Evolutionary conservation across 2,113 vertebrate genomes (phyloP).

Genomic region (Tamias sibiricus): DNA sequence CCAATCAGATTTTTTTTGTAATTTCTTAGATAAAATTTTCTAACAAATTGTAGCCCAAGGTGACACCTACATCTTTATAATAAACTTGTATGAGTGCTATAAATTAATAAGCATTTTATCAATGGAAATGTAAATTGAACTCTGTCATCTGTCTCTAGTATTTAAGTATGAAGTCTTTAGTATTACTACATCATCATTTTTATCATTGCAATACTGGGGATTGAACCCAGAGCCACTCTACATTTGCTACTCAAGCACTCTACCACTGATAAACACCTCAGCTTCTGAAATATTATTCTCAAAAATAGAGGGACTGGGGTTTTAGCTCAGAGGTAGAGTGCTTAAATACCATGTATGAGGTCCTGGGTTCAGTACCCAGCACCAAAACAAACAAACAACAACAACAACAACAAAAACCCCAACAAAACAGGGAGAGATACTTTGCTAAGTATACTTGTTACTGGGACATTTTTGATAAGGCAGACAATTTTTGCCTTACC

Average conservation of each 20-base stretch:
- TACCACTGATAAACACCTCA: background rate
- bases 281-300: background rate
- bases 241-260: too few relatives aligned
- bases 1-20: background rate
- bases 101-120: background rate
- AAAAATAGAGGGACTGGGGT: background rate
- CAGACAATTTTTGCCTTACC: background rate
- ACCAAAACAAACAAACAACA: background rate
- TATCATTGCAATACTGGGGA: background rate
- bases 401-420: too few relatives aligned
- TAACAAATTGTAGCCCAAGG: background rate
- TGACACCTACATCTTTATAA: background rate
- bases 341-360: background rate
- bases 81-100: background rate
- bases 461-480: background rate
- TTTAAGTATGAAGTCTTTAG: background rate
- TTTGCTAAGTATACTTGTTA: background rate
- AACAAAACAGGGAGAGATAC: background rate
- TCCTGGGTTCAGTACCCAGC: background rate
- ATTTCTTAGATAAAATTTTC: background rate
- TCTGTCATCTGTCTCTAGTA: background rate
- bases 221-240: background rate
- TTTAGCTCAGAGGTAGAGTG: background rate
- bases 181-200: too few relatives aligned
- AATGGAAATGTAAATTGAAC: background rate